Percentiles rank a stretch among this genome's conserved stretches.
Conservation (phyloP, 2,113 vertebrate genomes). For the Nibea coibor region DNA sequence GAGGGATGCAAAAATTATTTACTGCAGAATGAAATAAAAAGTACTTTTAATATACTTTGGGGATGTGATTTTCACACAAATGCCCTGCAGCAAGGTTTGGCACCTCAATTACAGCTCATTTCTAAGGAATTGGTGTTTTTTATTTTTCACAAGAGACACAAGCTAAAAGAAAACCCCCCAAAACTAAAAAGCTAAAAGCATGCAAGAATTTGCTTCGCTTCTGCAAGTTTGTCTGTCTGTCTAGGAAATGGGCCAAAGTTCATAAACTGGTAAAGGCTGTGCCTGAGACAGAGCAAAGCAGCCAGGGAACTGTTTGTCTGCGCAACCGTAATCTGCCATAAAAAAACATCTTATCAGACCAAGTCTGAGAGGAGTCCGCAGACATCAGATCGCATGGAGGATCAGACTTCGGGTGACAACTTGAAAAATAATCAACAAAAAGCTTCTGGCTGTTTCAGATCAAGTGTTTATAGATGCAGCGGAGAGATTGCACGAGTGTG, state of each 20-base stretch:
- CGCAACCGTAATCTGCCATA: conserved; percentile 1
- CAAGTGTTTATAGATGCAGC: not conserved
- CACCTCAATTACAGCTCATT: not conserved
- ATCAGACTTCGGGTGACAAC: not conserved
- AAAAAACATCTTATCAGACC: conserved; percentile 31
- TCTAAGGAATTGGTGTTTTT: not conserved
- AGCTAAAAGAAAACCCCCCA: not conserved
- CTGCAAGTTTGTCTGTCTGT: not conserved
- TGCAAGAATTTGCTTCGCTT: conserved; percentile 18
- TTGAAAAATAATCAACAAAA: conserved; percentile 20
- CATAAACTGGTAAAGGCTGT: conserved; percentile 44
- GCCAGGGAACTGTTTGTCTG: conserved; percentile 28
- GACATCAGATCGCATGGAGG: conserved; percentile 7
- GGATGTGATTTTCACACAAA: not conserved
- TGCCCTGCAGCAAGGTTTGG: not conserved
- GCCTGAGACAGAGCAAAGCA: conserved; percentile 37
- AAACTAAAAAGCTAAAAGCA: conserved; percentile 11
- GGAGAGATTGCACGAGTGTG: not conserved
- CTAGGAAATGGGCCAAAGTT: conserved; percentile 69
- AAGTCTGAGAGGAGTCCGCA: conserved; percentile 14
- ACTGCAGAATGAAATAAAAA: not conserved
- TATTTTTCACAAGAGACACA: not conserved
- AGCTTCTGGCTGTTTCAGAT: not conserved
- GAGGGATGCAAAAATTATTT: not conserved
- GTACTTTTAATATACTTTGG: not conserved